Base-by-base conservation (phyloP, 1,140 invertebrate species). In the Galendromus occidentalis region DNA sequence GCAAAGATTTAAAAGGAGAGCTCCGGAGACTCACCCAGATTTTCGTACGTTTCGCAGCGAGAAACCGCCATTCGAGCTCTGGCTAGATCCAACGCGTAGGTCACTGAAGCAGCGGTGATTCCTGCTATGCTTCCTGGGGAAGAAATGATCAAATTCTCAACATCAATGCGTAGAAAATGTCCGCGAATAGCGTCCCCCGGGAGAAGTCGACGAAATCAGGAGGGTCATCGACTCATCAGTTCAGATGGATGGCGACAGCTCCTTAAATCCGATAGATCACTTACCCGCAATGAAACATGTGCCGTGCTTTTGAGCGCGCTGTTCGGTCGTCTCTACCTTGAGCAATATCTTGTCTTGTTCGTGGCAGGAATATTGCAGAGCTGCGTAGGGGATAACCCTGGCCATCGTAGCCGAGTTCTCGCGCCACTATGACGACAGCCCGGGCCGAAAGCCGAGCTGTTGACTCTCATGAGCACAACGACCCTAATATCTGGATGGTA, bases 331-430 rank as follows among this genome's bases (percentile, higher is more conserved):
- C 42, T 88, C 84, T 22, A 88, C 81, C 20, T 79, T 77, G 0
- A 98, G 77, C 2, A 92, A 73, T 67, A 82, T 80, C 75, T 95
- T 94, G 83, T 86, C 97, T 73, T 98, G 91, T 79, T 98, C 95
- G 76, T 97, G 91, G 25, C 92, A 83, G 0, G 90, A 86, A 75
- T 97, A 99, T 76, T 98, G 94, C 66, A 98, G 88, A 14, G 94
- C 88, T 55, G 94, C 91, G 76, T 98, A 96, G 1, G 95, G 95
- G 42, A 97, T 79, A 68, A 98, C 94, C 51, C 94, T 79, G 0
- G 87, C 88, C 90, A 98, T 92, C 0, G 93, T 98, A 1, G 94
- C 95, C 68, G 89, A 91, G 79, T 98, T 98, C 12, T 95, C 95
- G 44, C 94, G 79, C 91, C 92, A 99, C 67, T 98, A 76, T 66